Evolutionary conservation across 2,113 vertebrate species (phyloP), one percentile per base, ranked within the genome.

Genomic region (Verasper variegatus): DNA sequence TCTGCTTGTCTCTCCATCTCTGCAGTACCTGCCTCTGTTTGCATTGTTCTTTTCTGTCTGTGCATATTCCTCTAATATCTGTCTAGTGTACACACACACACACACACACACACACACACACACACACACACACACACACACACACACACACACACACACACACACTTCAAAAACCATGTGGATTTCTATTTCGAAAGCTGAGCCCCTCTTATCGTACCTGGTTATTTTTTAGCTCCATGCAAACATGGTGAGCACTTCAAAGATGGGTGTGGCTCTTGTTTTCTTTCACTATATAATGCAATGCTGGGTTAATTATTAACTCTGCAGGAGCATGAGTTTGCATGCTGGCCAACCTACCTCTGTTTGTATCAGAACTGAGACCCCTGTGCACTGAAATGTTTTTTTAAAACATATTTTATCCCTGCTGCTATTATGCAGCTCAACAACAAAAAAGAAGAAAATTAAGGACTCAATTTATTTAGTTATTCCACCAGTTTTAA

Each of bases 221-320:
- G 79, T 77, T 75, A 80, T 69, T 81, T 81, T 89, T 85, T 71
- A 84, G 68, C 65, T 65, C 31, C 18, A 0, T 76, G 80, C 54
- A 78, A 47, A 74, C 60, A 73, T 72, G 69, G 66, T 74, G 68
- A 73, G 59, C 65, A 37, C 55, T 47, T n/a, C 12, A 31, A 1
- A 35, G 24, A 49, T 18, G 24, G 73, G 72, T 73, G 75, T 65
- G 66, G 23, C 56, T 64, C 45, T 65, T 12, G 17, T 70, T 62
- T 72, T 74, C 27, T 74, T 20, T 67, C 56, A 31, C 56, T 63
- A 51, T 59, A 73, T 14, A 49, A 60, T 51, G 47, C 14, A 51
- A 4, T 55, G 35, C 21, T 51, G 47, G 71, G 5, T 86, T 79
- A 89, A 73, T 80, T 69, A 77, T 85, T 86, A 78, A 54, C 72